Evolutionary conservation across 2,888 invertebrate genomes (phyloP).

Genomic region (Portevinia maculata): DNA sequence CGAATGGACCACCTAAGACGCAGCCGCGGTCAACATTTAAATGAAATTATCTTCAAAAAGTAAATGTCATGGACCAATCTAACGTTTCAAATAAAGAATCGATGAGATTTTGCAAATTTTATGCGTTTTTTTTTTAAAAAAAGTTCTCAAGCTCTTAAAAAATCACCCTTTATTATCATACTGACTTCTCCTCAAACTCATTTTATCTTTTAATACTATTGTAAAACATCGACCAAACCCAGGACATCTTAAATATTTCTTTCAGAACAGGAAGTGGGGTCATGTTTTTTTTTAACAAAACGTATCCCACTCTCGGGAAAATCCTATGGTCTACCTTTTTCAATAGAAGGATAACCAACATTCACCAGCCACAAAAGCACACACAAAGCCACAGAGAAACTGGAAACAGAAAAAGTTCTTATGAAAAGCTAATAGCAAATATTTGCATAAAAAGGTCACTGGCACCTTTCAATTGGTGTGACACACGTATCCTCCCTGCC

Average conservation of each 20-base stretch:
- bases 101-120: too few relatives aligned
- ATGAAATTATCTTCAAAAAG: too few relatives aligned
- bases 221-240: conserved; percentile 1
- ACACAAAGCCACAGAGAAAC: conserved; percentile 22
- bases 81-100: too few relatives aligned
- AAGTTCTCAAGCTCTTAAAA: too few relatives aligned
- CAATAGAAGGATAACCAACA: conserved; percentile 47
- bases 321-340: conserved; percentile 30
- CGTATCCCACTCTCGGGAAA: conserved; percentile 34
- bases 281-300: conserved; percentile 10
- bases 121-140: too few relatives aligned
- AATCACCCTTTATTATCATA: too few relatives aligned
- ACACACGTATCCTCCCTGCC: conserved; percentile 24
- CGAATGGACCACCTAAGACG: too few relatives aligned
- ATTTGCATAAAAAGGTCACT: conserved; percentile 82
- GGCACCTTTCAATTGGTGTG: conserved; percentile 77
- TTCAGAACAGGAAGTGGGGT: conserved; percentile 48
- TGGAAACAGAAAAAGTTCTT: conserved; percentile 13
- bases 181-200: too few relatives aligned
- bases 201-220: background rate
- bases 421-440: conserved; percentile 75
- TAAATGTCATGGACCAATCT: too few relatives aligned
- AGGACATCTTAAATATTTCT: conserved; percentile 31
- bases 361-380: conserved; percentile 35
- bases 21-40: too few relatives aligned